Conservation (phyloP, 2,113 vertebrate genomes). For the Aldabrachelys gigantea region DNA sequence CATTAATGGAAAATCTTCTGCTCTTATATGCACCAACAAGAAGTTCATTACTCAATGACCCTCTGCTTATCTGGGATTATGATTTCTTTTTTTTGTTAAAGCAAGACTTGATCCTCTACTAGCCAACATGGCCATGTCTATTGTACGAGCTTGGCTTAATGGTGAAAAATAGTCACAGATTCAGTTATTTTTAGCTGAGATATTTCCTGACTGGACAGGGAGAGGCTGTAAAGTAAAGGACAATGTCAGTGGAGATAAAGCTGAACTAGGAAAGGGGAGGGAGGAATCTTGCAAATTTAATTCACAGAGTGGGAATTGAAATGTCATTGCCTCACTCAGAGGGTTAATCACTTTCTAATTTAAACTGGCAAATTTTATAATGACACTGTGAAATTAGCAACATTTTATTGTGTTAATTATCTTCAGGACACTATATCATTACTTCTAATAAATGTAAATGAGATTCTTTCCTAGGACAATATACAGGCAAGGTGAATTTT, state of each 20-base stretch:
- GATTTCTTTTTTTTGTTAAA: conserved; percentile 36
- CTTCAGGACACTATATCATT: conserved; percentile 87
- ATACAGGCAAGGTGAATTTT: conserved; percentile 86
- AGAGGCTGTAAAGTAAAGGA: not conserved
- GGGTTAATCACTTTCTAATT: conserved; percentile 88
- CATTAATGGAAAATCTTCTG: conserved; percentile 68
- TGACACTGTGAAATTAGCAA: conserved; percentile 92
- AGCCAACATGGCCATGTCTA: not conserved
- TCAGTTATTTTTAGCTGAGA: conserved; percentile 9
- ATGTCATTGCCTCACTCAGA: conserved; percentile 85
- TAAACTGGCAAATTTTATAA: conserved; percentile 87
- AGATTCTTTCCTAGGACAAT: conserved; percentile 82
- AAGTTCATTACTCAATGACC: conserved; percentile 73
- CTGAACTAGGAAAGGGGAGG: conserved; percentile 71
- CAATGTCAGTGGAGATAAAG: conserved; percentile 24
- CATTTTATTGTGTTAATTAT: conserved; percentile 90
- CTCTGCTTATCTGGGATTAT: conserved; percentile 53
- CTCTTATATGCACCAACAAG: conserved; percentile 54
- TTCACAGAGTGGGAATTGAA: conserved; percentile 84
- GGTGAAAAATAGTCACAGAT: conserved; percentile 21
- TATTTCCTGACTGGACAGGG: not conserved
- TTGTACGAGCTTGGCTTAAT: not conserved
- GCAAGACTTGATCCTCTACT: conserved; percentile 29
- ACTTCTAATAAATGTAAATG: conserved; percentile 87
- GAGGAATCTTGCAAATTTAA: conserved; percentile 83